These are phyloP conservation scores for Hipparchia sbordonii DNA, from an alignment of 2,888 invertebrate species.

Conservation along the genomic window DNA sequence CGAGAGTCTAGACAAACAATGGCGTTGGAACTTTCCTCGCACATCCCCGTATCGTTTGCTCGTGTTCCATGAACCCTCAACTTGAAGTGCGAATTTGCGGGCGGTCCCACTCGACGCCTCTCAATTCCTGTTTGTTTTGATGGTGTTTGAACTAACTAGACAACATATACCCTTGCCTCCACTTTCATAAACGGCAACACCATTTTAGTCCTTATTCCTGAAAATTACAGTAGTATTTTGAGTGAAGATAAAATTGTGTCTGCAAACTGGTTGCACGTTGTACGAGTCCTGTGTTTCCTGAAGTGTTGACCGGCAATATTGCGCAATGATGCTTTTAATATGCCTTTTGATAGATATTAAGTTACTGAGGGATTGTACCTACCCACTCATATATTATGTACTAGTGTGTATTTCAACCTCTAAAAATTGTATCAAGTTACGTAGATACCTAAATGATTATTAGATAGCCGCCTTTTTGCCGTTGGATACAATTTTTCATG, in stretches of 20 bases:
- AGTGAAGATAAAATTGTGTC: not conserved
- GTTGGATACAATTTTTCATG: too few species aligned
- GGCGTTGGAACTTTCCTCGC: conserved; percentile 21
- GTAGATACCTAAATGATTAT: not conserved
- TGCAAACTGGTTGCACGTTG: conserved; percentile 9
- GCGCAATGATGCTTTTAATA: conserved; percentile 45
- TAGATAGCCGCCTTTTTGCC: too few species aligned
- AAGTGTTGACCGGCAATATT: conserved; percentile 49
- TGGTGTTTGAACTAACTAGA: conserved; percentile 58
- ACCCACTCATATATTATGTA: not conserved
- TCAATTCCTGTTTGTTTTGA: conserved; percentile 64
- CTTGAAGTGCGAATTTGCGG: conserved; percentile 67
- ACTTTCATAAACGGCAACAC: conserved; percentile 13
- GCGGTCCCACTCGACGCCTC: conserved; percentile 57
- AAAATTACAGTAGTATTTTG: conserved; percentile 17
- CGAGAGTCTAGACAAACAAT: conserved; percentile 14
- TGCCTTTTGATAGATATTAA: conserved; percentile 45
- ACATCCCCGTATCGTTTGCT: conserved; percentile 45
- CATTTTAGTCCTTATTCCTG: conserved; percentile 26
- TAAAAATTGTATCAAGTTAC: not conserved
- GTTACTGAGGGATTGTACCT: conserved; percentile 42
- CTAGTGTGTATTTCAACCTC: not conserved
- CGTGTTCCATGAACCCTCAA: conserved; percentile 46
- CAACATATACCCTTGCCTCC: conserved; percentile 20
- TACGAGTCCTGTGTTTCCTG: conserved; percentile 39